Evolutionary conservation across 1,140 invertebrate species (phyloP).

Genomic region (Subanguina moxae): DNA sequence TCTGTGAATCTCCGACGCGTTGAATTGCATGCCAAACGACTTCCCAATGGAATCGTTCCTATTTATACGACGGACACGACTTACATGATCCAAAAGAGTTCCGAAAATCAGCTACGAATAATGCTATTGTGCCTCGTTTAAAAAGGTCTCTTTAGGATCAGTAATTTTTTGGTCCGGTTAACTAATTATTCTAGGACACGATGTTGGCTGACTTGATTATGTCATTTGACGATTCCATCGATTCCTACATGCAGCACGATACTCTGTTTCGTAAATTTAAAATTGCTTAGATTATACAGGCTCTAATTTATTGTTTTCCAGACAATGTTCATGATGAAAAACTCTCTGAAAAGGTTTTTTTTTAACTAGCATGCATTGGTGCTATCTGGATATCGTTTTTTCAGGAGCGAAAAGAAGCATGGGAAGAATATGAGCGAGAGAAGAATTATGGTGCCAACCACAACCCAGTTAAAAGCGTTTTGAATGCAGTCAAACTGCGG

Average conservation of each 20-base stretch:
- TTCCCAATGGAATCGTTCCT: too few relatives aligned
- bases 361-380: constrained; percentile 1
- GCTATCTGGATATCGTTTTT: constrained; percentile 19
- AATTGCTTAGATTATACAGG: too few relatives aligned
- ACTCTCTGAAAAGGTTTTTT: constrained; percentile 41
- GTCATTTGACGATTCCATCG: constrained; percentile 28
- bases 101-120: constrained; percentile 6
- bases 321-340: constrained; percentile 50
- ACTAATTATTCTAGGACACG: constrained; percentile 38
- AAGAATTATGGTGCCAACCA: constrained; percentile 14
- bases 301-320: too few relatives aligned
- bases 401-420: constrained; percentile 48
- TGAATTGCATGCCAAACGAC: too few relatives aligned
- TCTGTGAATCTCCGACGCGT: constrained; percentile 92
- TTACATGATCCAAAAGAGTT: constrained; percentile 69
- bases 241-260: constrained; percentile 48
- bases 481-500: too few relatives aligned
- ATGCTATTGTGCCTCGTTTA: constrained; percentile 16
- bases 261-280: constrained; percentile 47
- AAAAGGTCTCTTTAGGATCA: constrained; percentile 18
- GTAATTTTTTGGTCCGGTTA: constrained; percentile 2
- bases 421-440: constrained; percentile 47
- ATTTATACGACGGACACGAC: constrained; percentile 83
- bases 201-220: constrained; percentile 50
- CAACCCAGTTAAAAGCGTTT: too few relatives aligned